Base-by-base conservation (phyloP, 53 echinoderm and acorn worm species). In the Holothuria leucospilota region DNA sequence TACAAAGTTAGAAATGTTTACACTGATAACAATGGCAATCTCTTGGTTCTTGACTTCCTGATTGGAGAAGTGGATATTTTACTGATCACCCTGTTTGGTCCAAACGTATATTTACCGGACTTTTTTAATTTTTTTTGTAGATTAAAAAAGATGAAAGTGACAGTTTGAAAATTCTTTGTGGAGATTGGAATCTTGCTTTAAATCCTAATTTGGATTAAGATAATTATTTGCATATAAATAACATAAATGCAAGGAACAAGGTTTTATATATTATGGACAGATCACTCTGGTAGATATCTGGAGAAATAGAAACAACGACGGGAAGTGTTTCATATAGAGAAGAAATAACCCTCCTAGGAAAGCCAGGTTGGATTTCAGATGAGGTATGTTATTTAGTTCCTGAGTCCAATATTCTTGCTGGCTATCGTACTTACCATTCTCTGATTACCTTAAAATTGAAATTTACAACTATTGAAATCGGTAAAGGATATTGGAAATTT, bases 211-310 rank as follows among this genome's bases (percentile, higher is more conserved):
- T 63, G n/a, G 64, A 63, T 63, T 24, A 63, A 7, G 64, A 63
- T 26, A 63, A 63, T 11, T 63, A 63, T 26, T 63, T 63, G 64
- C 64, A 63, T n/a, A n/a, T n/a, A n/a, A n/a, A n/a, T n/a, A n/a
- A n/a, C n/a, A n/a, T n/a, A n/a, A n/a, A n/a, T n/a, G n/a, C n/a
- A n/a, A n/a, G n/a, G n/a, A n/a, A n/a, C n/a, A n/a, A n/a, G n/a
- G n/a, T n/a, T n/a, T n/a, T 63, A 63, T 26, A 63, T 63, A 63
- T 26, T 63, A 24, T 63, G 64, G 64, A 63, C n/a, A 63, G n/a
- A 63, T 24, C 6, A 63, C 5, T 12, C 11, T 63, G 64, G 27
- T 26, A 11, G 64, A 63, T 63, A 63, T 63, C 4, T 63, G 64
- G 64, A 63, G 64, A 11, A 63, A 63, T 12, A 63, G 11, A 63